phyloP scores from a whole-genome alignment of 35 echinoderm and acorn worm genomes.

The Lytechinus variegatus region DNA sequence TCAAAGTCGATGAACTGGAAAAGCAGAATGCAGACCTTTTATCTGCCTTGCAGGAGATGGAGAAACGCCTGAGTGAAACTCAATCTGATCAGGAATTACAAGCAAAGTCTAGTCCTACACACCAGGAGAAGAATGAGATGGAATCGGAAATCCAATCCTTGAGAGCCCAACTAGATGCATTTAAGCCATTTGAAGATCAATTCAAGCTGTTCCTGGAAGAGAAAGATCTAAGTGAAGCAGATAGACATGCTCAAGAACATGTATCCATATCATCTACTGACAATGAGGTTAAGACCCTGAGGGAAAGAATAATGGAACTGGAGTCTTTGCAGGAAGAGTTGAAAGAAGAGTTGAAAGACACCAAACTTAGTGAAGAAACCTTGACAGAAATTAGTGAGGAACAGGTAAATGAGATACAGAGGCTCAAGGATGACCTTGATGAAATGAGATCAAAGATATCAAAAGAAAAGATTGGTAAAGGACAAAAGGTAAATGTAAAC shows the following conservation, averaged over 20 bases:
- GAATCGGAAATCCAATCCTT: constrained; percentile 7
- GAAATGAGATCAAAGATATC: neutral
- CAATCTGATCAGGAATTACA: neutral
- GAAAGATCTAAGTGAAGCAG: neutral
- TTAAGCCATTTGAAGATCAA: neutral
- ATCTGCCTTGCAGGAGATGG: neutral
- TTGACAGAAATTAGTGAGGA: constrained; percentile 52
- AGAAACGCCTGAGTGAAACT: neutral
- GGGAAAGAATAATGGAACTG: constrained; percentile 49
- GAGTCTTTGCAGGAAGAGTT: constrained; percentile 50
- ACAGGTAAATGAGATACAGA: constrained; percentile 51
- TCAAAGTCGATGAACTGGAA: constrained; percentile 35
- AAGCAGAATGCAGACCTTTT: constrained; percentile 4
- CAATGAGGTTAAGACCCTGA: neutral
- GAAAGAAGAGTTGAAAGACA: constrained; percentile 59
- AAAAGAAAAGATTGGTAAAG: neutral
- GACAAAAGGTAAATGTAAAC: neutral
- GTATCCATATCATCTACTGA: neutral
- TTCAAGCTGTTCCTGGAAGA: constrained; percentile 30
- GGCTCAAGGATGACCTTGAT: constrained; percentile 57
- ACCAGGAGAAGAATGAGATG: constrained; percentile 16
- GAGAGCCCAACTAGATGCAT: neutral
- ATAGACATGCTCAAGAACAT: neutral
- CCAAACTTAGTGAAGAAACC: constrained; percentile 52
- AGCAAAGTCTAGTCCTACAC: neutral